These are phyloP conservation scores for Aplysia californica DNA, from an alignment of 1,140 invertebrate species.

Conservation along the genomic window DNA sequence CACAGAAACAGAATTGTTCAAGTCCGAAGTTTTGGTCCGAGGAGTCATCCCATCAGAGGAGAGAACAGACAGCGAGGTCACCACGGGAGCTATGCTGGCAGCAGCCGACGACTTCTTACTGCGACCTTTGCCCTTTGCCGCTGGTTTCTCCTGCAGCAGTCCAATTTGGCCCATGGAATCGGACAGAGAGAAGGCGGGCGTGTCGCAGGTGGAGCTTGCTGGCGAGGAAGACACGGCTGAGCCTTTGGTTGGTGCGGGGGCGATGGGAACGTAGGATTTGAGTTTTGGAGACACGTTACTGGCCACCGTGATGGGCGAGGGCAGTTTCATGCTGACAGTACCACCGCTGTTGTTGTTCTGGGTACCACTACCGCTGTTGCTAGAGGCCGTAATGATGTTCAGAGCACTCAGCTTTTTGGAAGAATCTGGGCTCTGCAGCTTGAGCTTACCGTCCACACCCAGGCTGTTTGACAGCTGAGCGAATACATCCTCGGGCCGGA, in stretches of 20 bases:
- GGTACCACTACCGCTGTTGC: neutral
- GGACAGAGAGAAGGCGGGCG: neutral
- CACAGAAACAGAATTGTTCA: too few relatives aligned
- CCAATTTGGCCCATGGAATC: neutral
- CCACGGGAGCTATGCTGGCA: too few relatives aligned
- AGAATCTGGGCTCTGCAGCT: neutral
- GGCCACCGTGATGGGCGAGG: too few relatives aligned
- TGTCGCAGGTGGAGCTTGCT: neutral
- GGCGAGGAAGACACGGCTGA: constrained; percentile 1
- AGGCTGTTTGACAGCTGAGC: neutral
- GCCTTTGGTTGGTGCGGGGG: constrained; percentile 8
- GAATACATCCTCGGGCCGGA: constrained; percentile 17
- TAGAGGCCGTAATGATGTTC: neutral
- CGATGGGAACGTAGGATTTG: constrained; percentile 15
- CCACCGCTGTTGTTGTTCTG: too few relatives aligned
- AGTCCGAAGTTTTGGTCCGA: too few relatives aligned
- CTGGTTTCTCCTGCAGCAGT: neutral
- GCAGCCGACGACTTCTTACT: constrained; percentile 1
- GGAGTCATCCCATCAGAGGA: too few relatives aligned
- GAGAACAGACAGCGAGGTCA: too few relatives aligned
- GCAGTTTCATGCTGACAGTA: neutral
- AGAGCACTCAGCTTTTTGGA: neutral
- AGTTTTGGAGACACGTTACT: neutral
- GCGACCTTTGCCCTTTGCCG: neutral
- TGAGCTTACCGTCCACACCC: neutral